phyloP scores from a whole-genome alignment of 2,797 vertebrate species.

The Sebastes cheni region DNA sequence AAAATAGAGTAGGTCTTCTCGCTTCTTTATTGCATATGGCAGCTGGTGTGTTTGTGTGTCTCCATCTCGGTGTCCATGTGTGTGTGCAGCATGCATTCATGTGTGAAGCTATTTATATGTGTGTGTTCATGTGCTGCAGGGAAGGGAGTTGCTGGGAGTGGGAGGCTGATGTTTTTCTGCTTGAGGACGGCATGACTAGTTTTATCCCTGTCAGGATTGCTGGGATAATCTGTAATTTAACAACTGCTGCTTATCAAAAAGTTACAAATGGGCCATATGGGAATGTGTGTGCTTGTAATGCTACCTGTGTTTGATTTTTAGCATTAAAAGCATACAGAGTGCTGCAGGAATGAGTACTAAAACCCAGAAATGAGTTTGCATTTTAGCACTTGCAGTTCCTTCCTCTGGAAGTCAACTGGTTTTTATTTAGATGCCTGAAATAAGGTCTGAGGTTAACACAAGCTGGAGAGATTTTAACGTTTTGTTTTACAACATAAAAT shows the following conservation, averaged over 20 bases:
- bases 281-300: constrained; percentile 12
- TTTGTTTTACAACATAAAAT: too few species aligned
- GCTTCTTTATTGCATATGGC: constrained; percentile 70
- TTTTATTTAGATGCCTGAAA: too few species aligned
- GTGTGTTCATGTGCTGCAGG: constrained; percentile 13
- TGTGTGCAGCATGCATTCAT: constrained; percentile 8
- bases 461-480: too few species aligned
- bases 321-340: background rate
- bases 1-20: constrained; percentile 68
- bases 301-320: constrained; percentile 8
- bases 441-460: too few species aligned
- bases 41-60: constrained; percentile 60
- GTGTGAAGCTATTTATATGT: constrained; percentile 53
- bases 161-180: constrained; percentile 40
- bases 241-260: constrained; percentile 53
- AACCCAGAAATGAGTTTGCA: too few species aligned
- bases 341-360: too few species aligned
- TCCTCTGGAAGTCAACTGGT: too few species aligned
- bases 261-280: constrained; percentile 36
- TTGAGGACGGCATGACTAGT: constrained; percentile 44
- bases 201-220: constrained; percentile 58
- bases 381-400: too few species aligned
- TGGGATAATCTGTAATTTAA: constrained; percentile 68
- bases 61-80: background rate
- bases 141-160: constrained; percentile 25